Evolutionary conservation across 2,797 vertebrate genomes (phyloP).

Genomic region (Pseudochromis fuscus): DNA sequence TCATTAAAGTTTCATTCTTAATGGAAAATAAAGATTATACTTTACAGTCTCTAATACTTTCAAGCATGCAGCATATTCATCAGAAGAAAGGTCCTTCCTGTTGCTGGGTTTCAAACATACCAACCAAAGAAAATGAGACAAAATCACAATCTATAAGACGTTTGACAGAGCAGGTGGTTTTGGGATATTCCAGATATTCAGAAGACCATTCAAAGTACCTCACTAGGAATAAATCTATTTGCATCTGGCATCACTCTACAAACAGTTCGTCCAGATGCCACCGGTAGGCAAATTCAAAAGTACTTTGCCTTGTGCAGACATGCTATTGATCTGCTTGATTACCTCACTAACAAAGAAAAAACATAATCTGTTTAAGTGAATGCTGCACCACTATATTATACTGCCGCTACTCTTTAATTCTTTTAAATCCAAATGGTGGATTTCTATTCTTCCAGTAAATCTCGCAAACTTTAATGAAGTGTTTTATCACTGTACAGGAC

Average conservation of each 20-base stretch:
- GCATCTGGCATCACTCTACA: slow-evolving; percentile 40
- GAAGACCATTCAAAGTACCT: slow-evolving; percentile 26
- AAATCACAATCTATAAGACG: not conserved
- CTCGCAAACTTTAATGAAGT: too few species aligned
- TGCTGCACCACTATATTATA: too few species aligned
- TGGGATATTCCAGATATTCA: slow-evolving; percentile 9
- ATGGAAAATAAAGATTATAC: too few species aligned
- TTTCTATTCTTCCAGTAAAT: too few species aligned
- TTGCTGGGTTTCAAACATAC: not conserved
- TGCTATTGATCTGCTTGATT: not conserved
- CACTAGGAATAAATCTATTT: slow-evolving; percentile 52
- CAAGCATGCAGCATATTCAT: not conserved
- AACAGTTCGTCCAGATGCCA: slow-evolving; percentile 38
- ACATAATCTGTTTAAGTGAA: not conserved
- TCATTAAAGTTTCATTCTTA: too few species aligned
- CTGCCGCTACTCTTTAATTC: not conserved
- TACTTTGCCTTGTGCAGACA: slow-evolving; percentile 59
- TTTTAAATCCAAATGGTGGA: too few species aligned
- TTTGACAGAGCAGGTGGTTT: not conserved
- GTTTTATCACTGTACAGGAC: too few species aligned
- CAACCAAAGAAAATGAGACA: slow-evolving; percentile 1
- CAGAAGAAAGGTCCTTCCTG: slow-evolving; percentile 10
- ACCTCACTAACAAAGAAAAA: not conserved
- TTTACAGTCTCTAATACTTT: too few species aligned
- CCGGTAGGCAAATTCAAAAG: slow-evolving; percentile 43